Evolutionary conservation across 1,140 invertebrate genomes (phyloP).

Genomic region (Cecropterus lyciades): DNA sequence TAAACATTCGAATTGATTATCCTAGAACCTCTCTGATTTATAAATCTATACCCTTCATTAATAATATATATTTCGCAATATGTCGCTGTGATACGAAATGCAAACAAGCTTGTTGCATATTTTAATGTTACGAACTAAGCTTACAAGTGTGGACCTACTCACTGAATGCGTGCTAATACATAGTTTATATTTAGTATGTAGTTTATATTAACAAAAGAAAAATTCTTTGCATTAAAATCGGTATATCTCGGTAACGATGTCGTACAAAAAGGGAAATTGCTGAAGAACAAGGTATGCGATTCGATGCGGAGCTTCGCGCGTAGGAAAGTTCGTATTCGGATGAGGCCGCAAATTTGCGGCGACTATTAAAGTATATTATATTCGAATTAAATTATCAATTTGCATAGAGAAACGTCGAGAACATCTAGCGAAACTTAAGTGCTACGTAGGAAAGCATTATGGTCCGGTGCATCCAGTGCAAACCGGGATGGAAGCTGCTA

Average conservation of each 20-base stretch:
- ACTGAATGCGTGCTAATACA: neutral
- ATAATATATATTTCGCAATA: slow-evolving; percentile 21
- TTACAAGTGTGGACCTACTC: neutral
- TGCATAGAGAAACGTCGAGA: neutral
- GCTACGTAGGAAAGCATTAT: neutral
- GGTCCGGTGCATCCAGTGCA: neutral
- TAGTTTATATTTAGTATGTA: no score
- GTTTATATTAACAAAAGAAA: neutral
- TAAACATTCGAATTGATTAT: slow-evolving; percentile 9
- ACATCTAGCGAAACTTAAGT: slow-evolving; percentile 14
- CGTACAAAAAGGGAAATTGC: slow-evolving; percentile 8
- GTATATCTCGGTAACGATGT: neutral
- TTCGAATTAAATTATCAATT: neutral
- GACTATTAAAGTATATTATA: slow-evolving; percentile 12
- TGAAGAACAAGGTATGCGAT: slow-evolving; percentile 9
- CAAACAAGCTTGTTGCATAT: slow-evolving; percentile 21
- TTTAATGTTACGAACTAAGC: slow-evolving; percentile 10
- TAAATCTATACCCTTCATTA: slow-evolving; percentile 16
- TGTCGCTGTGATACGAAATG: slow-evolving; percentile 13
- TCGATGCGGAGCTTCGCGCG: slow-evolving; percentile 35
- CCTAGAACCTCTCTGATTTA: slow-evolving; percentile 11
- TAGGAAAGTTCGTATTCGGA: slow-evolving; percentile 39
- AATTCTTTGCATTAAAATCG: neutral
- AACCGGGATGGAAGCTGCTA: slow-evolving; percentile 25
- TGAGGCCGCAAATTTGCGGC: slow-evolving; percentile 42